Evolutionary conservation across 1,140 invertebrate genomes (phyloP).

Genomic region (Samia ricini): DNA sequence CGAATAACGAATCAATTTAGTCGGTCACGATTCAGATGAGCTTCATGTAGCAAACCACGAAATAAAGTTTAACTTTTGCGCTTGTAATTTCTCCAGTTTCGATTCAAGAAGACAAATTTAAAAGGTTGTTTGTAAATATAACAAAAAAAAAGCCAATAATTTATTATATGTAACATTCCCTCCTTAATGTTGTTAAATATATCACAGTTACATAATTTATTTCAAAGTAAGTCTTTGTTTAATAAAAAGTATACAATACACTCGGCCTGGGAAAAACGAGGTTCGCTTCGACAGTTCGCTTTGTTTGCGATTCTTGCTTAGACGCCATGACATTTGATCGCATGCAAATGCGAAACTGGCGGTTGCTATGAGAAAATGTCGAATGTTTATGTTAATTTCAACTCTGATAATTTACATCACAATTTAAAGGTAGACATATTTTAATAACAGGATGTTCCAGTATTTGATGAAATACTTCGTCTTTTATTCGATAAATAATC

Average conservation of each 20-base stretch:
- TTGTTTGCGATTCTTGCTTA: conserved; percentile 25
- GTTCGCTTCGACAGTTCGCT: conserved; percentile 6
- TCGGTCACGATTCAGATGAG: conserved; percentile 12
- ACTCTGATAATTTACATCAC: neutral
- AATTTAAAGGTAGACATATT: neutral
- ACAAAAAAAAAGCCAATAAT: no score
- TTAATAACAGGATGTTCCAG: neutral
- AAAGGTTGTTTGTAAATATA: neutral
- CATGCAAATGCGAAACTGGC: conserved; percentile 18
- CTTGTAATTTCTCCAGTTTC: neutral
- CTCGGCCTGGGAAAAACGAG: conserved; percentile 41
- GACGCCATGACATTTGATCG: conserved; percentile 33
- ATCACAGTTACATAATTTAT: neutral
- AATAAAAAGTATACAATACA: conserved; percentile 28
- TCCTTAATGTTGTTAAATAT: neutral
- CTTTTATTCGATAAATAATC: no score
- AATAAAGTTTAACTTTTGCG: neutral
- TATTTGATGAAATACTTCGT: no score
- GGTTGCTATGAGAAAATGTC: conserved; percentile 8
- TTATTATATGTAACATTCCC: neutral
- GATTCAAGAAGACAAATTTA: neutral
- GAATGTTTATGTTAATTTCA: conserved; percentile 6
- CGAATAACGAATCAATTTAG: conserved; percentile 17
- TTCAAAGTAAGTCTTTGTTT: neutral
- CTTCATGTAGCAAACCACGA: conserved; percentile 3